phyloP scores from a whole-genome alignment of 2,888 invertebrate genomes.

The Troides helena region DNA sequence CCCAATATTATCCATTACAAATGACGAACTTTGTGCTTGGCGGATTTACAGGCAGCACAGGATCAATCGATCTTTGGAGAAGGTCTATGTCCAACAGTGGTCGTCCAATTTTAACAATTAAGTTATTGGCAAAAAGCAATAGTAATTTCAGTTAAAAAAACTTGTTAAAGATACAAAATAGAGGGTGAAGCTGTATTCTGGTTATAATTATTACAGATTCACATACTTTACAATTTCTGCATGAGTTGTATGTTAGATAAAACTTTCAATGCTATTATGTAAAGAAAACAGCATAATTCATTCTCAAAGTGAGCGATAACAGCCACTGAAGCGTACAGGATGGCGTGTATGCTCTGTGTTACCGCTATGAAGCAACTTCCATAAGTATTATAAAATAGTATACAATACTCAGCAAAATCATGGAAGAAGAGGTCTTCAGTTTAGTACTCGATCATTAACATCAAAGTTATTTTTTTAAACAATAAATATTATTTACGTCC shows the following conservation, averaged over 20 bases:
- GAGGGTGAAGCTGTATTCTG: too few relatives aligned
- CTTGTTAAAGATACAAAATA: neutral
- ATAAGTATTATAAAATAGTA: slow-evolving; percentile 31
- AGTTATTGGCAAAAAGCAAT: neutral
- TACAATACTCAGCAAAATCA: slow-evolving; percentile 1
- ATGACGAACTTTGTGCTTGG: too few relatives aligned
- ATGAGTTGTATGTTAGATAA: neutral
- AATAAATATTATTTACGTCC: too few relatives aligned
- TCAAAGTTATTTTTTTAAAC: neutral
- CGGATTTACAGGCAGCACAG: too few relatives aligned
- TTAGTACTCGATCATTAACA: neutral
- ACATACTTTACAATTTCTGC: neutral
- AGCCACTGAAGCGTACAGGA: slow-evolving; percentile 46
- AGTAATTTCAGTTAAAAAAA: neutral
- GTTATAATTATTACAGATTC: too few relatives aligned
- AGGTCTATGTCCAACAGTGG: too few relatives aligned
- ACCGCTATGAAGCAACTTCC: slow-evolving; percentile 43
- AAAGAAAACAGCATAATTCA: slow-evolving; percentile 49
- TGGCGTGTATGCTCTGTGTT: slow-evolving; percentile 57
- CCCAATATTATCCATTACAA: too few relatives aligned
- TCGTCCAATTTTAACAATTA: neutral
- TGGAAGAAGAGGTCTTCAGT: neutral
- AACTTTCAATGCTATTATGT: slow-evolving; percentile 9
- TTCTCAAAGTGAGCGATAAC: slow-evolving; percentile 43
- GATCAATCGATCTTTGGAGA: too few relatives aligned